Evolutionary conservation across 2,888 invertebrate genomes (phyloP), one percentile per base, ranked within the genome.

Genomic region (Pristionchus maxplancki): DNA sequence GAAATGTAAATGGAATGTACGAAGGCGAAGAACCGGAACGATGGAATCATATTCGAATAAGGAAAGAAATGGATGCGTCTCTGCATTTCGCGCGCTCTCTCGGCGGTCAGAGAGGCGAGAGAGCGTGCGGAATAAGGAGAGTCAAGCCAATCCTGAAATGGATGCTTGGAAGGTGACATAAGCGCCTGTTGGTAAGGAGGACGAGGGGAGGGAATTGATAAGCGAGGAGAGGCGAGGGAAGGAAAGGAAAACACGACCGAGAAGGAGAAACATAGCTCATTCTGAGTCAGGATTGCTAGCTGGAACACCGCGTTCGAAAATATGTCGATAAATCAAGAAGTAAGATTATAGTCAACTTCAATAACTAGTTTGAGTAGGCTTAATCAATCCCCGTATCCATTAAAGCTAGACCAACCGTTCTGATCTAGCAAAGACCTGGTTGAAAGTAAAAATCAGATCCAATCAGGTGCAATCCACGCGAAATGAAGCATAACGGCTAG

Each of bases 151-250:
- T 71, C 37, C 15, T n/a, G 67, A 34, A 34, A 5, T 5, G 58
- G 58, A 58, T 24, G 58, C n/a, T 58, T 13, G 34, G 40, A 74
- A 74, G 71, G 78, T 78, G 78, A 78, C 78, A 78, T 48, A 78
- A n/a, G 40, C 6, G 40, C 15, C 31, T 74, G 78, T 78, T 78
- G 78, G 78, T 48, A 48, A 15, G 78, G 15, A n/a, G 28, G n/a
- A 8, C 11, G 13, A n/a, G 40, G 20, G 28, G 44, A 31, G 74
- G 74, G 44, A 44, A 78, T 78, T 78, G 78, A 78, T 78, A 78
- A 78, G 78, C 44, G 20, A 37, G 44, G 78, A 78, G 78, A 20
- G 44, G n/a, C 44, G 28, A 20, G 78, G 28, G 40, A 78, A 40
- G 48, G n/a, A 78, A 48, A 78, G 78, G 44, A 48, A 78, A 48